Conservation (phyloP, 2,113 vertebrate genomes). For the Phaetusa simplex region DNA sequence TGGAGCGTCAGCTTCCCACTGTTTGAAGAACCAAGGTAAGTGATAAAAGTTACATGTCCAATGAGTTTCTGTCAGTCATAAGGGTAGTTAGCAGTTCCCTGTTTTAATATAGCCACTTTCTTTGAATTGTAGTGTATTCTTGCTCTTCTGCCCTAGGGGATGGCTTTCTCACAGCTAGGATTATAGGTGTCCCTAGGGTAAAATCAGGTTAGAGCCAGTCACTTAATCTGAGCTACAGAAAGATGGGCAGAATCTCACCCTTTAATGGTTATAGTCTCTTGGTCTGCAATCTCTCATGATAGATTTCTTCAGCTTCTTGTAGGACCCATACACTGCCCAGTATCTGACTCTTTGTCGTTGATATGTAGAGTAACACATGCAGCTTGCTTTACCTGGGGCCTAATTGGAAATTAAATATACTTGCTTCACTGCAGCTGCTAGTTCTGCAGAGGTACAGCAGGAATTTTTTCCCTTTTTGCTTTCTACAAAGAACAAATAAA, state of each 20-base stretch:
- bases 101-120: neutral
- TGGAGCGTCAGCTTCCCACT: fast-evolving
- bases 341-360: neutral
- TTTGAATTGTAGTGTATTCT: too few species aligned
- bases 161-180: neutral
- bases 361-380: neutral
- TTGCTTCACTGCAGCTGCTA: neutral
- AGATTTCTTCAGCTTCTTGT: neutral
- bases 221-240: fast-evolving
- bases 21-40: neutral
- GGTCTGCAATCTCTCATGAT: neutral
- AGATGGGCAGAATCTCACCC: neutral
- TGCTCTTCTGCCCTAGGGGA: too few species aligned
- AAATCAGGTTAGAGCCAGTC: neutral
- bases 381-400: neutral
- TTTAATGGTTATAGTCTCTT: neutral
- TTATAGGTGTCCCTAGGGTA: neutral
- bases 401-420: neutral
- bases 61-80: neutral
- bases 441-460: neutral
- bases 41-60: neutral
- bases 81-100: neutral
- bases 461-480: neutral
- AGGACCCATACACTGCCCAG: fast-evolving
- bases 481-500: neutral